These are phyloP conservation scores for Tenthredo livida DNA, from an alignment of 2,888 invertebrate species.

Conservation along the genomic window DNA sequence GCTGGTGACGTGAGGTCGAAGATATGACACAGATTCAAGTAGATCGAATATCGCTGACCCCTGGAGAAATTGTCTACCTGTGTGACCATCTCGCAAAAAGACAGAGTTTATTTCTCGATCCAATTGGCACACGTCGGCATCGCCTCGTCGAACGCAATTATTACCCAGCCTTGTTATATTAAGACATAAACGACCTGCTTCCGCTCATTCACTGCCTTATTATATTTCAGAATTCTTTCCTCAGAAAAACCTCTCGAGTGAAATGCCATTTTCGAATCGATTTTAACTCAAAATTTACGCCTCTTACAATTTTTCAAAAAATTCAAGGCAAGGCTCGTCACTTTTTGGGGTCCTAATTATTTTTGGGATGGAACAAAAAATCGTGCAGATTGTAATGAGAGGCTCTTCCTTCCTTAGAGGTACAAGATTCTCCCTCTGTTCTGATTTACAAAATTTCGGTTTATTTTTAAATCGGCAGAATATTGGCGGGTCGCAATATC, in stretches of 20 bases:
- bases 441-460: no score
- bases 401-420: not conserved
- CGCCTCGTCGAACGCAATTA: conserved; percentile 28
- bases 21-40: not conserved
- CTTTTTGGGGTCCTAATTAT: not conserved
- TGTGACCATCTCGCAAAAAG: not conserved
- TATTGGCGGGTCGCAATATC: no score
- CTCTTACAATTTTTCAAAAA: no score
- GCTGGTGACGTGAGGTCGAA: not conserved
- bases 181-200: not conserved
- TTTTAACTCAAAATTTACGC: not conserved
- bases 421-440: not conserved
- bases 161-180: not conserved
- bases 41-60: not conserved
- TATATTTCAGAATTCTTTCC: no score
- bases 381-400: no score
- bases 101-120: conserved; percentile 26
- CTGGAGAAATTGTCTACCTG: not conserved
- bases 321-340: not conserved
- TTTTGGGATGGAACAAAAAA: no score
- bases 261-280: no score
- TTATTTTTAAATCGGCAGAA: no score
- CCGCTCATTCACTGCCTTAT: not conserved
- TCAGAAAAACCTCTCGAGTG: no score
- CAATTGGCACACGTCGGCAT: not conserved